A percentile compares a stretch with the other conserved stretches of the same genome.
Evolutionary conservation across 92 coral and sea anemone genomes (phyloP).

Genomic region (Porites cylindrica): DNA sequence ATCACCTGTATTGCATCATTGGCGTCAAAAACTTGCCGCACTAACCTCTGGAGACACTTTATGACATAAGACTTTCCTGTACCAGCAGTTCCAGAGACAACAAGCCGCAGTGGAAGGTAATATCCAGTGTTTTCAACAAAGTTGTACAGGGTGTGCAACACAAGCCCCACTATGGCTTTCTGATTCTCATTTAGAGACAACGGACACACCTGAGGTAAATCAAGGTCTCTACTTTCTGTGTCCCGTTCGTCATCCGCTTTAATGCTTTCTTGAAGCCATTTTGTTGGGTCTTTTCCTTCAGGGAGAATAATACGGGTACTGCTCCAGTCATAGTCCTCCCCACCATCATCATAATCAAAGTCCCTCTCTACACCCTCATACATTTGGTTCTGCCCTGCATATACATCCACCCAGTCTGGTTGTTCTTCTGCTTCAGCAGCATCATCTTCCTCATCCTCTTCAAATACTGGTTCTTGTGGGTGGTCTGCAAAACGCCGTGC

Average conservation of each 20-base stretch:
- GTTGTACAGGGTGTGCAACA: conserved; percentile 27
- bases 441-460: conserved; percentile 13
- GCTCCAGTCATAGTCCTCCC: conserved; percentile 47
- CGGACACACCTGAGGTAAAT: conserved; percentile 53
- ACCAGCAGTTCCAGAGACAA: conserved; percentile 46
- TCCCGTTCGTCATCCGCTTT: conserved; percentile 21
- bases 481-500: too few species aligned
- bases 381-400: neutral
- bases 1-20: too few species aligned
- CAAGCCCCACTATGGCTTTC: conserved; percentile 41
- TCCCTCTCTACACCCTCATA: conserved; percentile 16
- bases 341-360: conserved; percentile 56
- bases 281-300: conserved; percentile 24
- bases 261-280: conserved; percentile 44
- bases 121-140: too few species aligned
- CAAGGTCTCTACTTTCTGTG: conserved; percentile 1
- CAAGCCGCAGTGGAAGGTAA: neutral
- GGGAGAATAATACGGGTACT: conserved; percentile 3
- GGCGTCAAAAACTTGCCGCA: too few species aligned
- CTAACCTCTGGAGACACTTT: conserved; percentile 21
- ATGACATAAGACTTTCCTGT: conserved; percentile 53
- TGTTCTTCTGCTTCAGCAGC: conserved; percentile 41
- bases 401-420: too few species aligned
- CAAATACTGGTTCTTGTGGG: too few species aligned
- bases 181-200: conserved; percentile 37